Evolutionary conservation across 2,888 invertebrate genomes (phyloP).

Genomic region (Diabrotica balteata): DNA sequence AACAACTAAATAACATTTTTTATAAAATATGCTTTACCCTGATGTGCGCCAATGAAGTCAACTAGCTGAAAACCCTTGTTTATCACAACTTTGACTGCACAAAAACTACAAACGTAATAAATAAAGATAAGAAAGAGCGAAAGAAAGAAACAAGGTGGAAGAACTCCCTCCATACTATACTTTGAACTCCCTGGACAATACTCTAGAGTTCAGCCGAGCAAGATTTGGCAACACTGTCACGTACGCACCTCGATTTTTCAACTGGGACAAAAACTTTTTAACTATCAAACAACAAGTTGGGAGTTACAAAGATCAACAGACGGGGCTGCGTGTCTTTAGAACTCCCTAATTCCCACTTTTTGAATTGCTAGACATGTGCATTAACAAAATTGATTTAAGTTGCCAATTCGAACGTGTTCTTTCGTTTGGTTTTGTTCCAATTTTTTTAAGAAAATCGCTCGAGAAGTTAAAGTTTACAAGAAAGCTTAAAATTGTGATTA

Average conservation of each 20-base stretch:
- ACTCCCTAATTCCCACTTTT: constrained; percentile 26
- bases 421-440: background rate
- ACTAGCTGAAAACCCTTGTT: constrained; percentile 23
- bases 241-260: constrained; percentile 38
- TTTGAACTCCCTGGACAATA: constrained; percentile 34
- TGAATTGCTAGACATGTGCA: constrained; percentile 32
- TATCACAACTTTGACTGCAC: constrained; percentile 24
- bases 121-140: constrained; percentile 36
- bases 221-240: constrained; percentile 35
- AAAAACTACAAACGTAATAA: constrained; percentile 34
- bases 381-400: constrained; percentile 34
- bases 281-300: constrained; percentile 36
- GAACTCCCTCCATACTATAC: constrained; percentile 29
- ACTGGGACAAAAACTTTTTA: constrained; percentile 36
- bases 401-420: constrained; percentile 19
- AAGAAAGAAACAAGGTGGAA: constrained; percentile 25
- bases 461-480: too few species aligned
- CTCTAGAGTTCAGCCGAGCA: constrained; percentile 16
- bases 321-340: constrained; percentile 29
- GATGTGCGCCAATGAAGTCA: background rate
- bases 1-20: background rate
- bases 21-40: background rate
- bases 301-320: constrained; percentile 34
- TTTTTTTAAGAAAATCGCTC: too few species aligned
- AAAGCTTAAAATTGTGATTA: too few species aligned